These are phyloP conservation scores for Elephantulus edwardii DNA, from an alignment of 2,113 vertebrate genomes.

Conservation along the genomic window DNA sequence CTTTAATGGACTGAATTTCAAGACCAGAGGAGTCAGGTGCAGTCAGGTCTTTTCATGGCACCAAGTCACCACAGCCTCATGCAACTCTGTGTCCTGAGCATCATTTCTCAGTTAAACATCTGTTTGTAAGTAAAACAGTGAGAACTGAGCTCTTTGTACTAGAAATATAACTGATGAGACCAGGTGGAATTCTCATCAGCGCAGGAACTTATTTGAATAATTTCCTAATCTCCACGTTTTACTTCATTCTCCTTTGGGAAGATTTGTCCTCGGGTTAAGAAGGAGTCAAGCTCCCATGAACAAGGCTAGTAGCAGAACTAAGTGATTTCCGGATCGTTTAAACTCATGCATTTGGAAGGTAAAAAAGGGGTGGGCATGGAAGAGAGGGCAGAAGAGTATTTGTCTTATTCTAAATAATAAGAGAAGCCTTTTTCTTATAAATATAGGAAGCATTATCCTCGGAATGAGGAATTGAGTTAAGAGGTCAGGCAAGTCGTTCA, in stretches of 20 bases:
- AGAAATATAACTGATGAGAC: constrained; percentile 15
- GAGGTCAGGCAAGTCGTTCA: neutral
- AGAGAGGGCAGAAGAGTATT: neutral
- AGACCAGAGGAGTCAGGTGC: neutral
- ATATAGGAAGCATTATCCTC: neutral
- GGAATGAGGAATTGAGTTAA: neutral
- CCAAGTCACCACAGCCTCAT: neutral
- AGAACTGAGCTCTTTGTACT: neutral
- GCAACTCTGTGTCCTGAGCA: neutral
- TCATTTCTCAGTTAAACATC: neutral
- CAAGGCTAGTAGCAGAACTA: neutral
- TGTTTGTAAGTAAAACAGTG: constrained; percentile 13
- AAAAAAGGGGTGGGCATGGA: neutral
- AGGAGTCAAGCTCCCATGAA: neutral
- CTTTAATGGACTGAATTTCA: constrained; percentile 43
- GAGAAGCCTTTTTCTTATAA: neutral
- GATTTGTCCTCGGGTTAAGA: neutral
- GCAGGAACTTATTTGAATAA: constrained; percentile 42
- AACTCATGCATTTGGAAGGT: neutral
- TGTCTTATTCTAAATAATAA: neutral
- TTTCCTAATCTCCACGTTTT: neutral
- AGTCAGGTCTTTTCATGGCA: neutral
- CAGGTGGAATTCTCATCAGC: constrained; percentile 9
- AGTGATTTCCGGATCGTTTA: neutral
- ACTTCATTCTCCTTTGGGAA: neutral